These are phyloP conservation scores for Lagopus leucura DNA, from an alignment of 2,113 vertebrate genomes.

Conservation along the genomic window DNA sequence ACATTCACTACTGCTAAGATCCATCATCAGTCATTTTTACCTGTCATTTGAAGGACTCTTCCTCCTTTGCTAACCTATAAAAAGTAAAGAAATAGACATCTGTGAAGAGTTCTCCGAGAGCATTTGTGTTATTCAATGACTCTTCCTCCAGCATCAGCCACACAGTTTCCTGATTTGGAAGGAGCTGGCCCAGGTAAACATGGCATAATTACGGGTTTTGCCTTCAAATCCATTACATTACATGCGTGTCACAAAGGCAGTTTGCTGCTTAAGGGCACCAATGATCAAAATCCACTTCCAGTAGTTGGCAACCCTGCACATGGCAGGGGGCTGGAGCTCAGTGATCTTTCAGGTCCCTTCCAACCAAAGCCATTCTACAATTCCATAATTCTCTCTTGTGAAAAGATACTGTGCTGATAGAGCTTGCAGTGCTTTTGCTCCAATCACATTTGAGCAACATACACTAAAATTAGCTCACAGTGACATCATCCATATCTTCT, in stretches of 20 bases:
- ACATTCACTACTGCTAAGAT: background rate
- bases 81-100: background rate
- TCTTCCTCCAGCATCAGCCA: background rate
- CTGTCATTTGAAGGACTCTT: background rate
- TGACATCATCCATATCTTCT: background rate
- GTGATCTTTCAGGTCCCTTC: too few species aligned
- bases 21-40: background rate
- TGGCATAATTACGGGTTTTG: background rate
- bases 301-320: too few species aligned
- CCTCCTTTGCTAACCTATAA: background rate
- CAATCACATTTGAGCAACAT: background rate
- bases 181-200: background rate
- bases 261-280: background rate
- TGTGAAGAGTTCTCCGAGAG: background rate
- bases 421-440: background rate
- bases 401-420: background rate
- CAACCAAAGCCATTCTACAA: too few species aligned
- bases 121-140: background rate
- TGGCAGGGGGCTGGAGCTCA: too few species aligned
- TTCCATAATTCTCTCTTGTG: background rate
- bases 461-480: background rate
- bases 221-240: background rate
- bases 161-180: slow-evolving; percentile 18
- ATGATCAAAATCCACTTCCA: background rate
- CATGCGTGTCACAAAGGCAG: background rate